phyloP scores from a whole-genome alignment of 2,113 vertebrate genomes.

The Martes martes region DNA sequence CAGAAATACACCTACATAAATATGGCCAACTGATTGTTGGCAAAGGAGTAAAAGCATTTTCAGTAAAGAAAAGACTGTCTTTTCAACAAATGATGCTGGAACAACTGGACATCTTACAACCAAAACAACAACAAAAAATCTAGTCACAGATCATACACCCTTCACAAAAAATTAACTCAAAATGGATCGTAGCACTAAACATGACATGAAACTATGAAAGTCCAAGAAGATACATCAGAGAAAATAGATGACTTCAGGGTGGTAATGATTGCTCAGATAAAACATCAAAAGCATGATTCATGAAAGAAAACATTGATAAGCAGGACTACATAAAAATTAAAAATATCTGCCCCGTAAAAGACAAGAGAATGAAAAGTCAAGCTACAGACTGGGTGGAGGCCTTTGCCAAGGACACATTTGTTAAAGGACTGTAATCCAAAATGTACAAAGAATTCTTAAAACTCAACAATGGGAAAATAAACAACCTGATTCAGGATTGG shows the following conservation, averaged over 20 bases:
- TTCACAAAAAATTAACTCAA: not conserved
- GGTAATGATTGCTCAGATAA: not conserved
- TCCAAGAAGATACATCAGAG: not conserved
- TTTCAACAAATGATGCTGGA: not conserved
- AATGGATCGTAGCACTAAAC: not conserved
- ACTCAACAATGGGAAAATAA: not conserved
- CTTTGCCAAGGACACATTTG: not conserved
- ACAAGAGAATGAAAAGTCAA: not conserved
- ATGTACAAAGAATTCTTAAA: not conserved
- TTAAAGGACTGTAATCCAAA: not conserved
- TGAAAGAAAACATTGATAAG: not conserved
- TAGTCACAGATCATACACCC: not conserved
- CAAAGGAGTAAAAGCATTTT: not conserved
- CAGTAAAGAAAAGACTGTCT: not conserved
- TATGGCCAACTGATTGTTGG: not conserved
- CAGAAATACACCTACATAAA: not conserved
- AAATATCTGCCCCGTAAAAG: not conserved
- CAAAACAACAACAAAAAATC: not conserved
- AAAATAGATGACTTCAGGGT: not conserved
- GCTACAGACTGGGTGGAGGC: not conserved
- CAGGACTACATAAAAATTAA: not conserved
- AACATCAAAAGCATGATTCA: not conserved
- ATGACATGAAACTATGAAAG: not conserved
- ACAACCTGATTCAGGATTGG: not conserved
- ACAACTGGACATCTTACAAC: not conserved